These are phyloP conservation scores for Cathartes aura DNA, from an alignment of 2,113 vertebrate species.

Conservation along the genomic window DNA sequence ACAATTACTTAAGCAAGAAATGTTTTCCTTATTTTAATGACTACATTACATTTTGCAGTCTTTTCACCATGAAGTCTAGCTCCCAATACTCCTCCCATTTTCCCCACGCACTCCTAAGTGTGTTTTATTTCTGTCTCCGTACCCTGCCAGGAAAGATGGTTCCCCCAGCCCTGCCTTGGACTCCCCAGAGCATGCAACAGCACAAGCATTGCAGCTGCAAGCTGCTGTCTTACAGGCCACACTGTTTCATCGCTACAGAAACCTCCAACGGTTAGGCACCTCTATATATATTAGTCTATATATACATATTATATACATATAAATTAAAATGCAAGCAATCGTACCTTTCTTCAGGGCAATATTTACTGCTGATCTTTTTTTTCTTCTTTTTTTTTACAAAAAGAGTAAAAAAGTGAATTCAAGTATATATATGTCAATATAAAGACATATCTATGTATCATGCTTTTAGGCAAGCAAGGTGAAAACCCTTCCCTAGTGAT, in stretches of 20 bases:
- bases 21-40: background rate
- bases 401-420: constrained; percentile 76
- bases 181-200: no score
- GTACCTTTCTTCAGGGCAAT: constrained; percentile 59
- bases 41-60: background rate
- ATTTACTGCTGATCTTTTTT: constrained; percentile 19
- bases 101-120: background rate
- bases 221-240: background rate
- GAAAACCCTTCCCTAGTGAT: background rate
- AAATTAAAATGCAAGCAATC: constrained; percentile 58
- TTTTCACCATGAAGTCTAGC: background rate
- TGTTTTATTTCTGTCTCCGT: background rate
- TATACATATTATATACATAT: no score
- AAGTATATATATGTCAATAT: constrained; percentile 5
- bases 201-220: background rate
- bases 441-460: background rate
- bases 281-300: no score
- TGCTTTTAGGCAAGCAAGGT: background rate
- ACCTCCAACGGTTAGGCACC: background rate
- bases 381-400: constrained; percentile 42
- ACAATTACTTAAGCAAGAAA: background rate
- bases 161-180: background rate
- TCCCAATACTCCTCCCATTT: background rate
- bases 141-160: no score
- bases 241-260: rapidly evolving